Evolutionary conservation across 2,888 invertebrate genomes (phyloP).

Genomic region (Zootermopsis nevadensis): DNA sequence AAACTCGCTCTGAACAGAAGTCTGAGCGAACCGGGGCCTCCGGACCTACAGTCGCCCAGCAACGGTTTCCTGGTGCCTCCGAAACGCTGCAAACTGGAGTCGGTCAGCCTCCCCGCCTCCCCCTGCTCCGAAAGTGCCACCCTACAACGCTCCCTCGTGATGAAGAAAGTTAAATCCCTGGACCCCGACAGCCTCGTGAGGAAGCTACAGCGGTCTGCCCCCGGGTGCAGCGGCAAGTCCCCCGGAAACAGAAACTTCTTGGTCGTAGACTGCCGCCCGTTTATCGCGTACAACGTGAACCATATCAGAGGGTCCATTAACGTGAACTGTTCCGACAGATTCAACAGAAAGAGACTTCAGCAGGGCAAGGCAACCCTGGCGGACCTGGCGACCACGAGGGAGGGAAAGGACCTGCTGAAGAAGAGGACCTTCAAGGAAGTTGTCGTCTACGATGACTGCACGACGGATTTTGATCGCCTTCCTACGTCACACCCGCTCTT

Average conservation of each 20-base stretch:
- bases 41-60: conserved; percentile 55
- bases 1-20: conserved; percentile 69
- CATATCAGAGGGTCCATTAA: conserved; percentile 77
- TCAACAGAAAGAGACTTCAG: conserved; percentile 74
- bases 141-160: conserved; percentile 66
- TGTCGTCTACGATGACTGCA: conserved; percentile 77
- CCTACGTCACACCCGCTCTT: conserved; percentile 72
- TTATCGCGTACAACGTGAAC: conserved; percentile 76
- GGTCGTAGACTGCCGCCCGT: conserved; percentile 75
- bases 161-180: conserved; percentile 67
- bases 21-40: conserved; percentile 69
- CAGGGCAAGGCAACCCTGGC: conserved; percentile 74
- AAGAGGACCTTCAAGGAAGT: conserved; percentile 70
- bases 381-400: conserved; percentile 73
- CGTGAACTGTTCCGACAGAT: conserved; percentile 77
- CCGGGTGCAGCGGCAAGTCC: conserved; percentile 52
- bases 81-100: conserved; percentile 69
- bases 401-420: conserved; percentile 72
- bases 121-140: conserved; percentile 68
- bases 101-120: conserved; percentile 57
- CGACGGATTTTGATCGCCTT: conserved; percentile 71
- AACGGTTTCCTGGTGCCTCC: conserved; percentile 63
- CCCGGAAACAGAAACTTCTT: conserved; percentile 60
- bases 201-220: conserved; percentile 61
- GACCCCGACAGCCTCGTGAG: conserved; percentile 66